Conservation (phyloP, 1,140 invertebrate species). For the Dinoponera quadriceps region DNA sequence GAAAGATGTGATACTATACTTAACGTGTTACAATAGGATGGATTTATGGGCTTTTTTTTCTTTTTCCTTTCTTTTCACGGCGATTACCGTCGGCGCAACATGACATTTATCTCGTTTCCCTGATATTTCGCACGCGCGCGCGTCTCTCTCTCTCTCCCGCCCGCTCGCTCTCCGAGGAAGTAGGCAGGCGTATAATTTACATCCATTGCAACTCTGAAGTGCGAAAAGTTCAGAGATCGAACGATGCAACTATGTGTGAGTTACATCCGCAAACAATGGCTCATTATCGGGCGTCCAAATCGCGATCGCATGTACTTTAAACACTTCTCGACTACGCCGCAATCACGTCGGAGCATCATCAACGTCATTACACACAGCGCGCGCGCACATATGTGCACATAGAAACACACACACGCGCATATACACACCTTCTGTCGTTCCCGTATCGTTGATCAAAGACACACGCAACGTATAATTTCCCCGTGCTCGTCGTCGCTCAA, state of each 20-base stretch:
- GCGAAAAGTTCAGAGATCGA: conserved; percentile 50
- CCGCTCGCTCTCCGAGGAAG: not conserved
- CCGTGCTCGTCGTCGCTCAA: conserved; percentile 30
- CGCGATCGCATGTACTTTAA: conserved; percentile 57
- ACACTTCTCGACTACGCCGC: conserved; percentile 39
- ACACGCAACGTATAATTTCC: conserved; percentile 58
- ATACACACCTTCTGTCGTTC: conserved; percentile 5
- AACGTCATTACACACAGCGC: conserved; percentile 55
- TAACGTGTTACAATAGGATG: not conserved
- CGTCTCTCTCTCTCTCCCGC: no score
- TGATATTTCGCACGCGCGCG: not conserved
- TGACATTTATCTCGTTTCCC: conserved; percentile 16
- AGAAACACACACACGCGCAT: not conserved
- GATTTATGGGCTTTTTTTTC: not conserved
- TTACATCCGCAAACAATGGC: conserved; percentile 57
- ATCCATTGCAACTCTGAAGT: conserved; percentile 26
- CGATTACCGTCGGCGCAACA: not conserved
- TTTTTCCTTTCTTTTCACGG: no score
- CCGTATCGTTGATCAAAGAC: conserved; percentile 48
- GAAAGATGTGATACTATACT: conserved; percentile 1
- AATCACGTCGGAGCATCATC: conserved; percentile 53
- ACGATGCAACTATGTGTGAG: conserved; percentile 44
- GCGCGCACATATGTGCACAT: no score
- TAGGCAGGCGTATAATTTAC: conserved; percentile 32
- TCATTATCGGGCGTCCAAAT: conserved; percentile 50